Evolutionary conservation across 2,888 invertebrate species (phyloP).

Genomic region (Eudemis profundana): DNA sequence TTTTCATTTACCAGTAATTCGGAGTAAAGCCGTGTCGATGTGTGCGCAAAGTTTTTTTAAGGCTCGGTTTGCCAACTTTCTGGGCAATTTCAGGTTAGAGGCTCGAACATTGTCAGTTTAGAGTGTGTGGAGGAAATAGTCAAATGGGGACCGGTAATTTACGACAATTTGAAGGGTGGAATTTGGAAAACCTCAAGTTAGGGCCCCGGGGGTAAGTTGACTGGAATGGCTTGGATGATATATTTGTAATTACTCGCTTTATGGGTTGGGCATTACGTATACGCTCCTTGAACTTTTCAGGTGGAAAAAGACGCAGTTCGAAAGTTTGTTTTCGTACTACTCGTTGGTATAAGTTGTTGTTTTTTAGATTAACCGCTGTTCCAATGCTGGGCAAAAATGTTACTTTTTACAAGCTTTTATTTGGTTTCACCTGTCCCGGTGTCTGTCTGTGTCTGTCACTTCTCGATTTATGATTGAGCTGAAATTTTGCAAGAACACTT

Average conservation of each 20-base stretch:
- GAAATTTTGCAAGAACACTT: too few species aligned
- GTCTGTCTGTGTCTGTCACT: too few species aligned
- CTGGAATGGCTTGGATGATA: constrained; percentile 26
- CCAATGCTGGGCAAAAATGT: too few species aligned
- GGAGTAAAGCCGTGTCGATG: constrained; percentile 53
- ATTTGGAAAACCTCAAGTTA: constrained; percentile 36
- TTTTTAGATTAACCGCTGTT: background rate
- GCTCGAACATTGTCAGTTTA: constrained; percentile 66
- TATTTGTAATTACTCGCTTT: constrained; percentile 31
- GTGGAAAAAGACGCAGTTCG: background rate
- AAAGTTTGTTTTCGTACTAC: background rate
- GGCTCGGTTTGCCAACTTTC: constrained; percentile 58
- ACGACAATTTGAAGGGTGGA: constrained; percentile 56
- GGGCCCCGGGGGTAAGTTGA: constrained; percentile 6
- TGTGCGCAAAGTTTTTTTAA: constrained; percentile 63
- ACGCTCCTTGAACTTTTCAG: background rate
- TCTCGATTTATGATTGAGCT: too few species aligned
- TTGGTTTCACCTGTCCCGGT: too few species aligned
- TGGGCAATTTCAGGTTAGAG: constrained; percentile 52
- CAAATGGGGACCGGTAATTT: constrained; percentile 64
- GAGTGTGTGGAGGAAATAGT: constrained; percentile 69
- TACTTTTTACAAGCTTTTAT: too few species aligned
- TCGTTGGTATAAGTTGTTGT: background rate
- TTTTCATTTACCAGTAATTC: constrained; percentile 55
- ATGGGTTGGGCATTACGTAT: background rate